Conservation (phyloP, 2,797 vertebrate genomes). For the Microchirus variegatus region DNA sequence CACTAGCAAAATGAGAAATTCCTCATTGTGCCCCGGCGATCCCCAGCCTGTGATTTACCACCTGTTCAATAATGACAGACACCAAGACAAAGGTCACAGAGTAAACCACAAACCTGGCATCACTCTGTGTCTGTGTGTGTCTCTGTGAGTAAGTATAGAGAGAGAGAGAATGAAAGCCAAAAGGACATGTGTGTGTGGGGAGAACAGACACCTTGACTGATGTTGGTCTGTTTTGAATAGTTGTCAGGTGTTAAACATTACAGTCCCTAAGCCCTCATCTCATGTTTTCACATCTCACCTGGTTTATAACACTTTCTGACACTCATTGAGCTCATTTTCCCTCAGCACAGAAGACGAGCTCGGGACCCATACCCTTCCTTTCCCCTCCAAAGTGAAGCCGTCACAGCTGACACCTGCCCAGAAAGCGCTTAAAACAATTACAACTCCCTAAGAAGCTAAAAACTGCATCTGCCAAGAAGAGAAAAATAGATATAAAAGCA, state of each 20-base stretch:
- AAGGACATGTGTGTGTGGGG: conserved; percentile 17
- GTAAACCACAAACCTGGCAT: conserved; percentile 4
- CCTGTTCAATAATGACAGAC: conserved; percentile 49
- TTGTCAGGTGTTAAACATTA: conserved; percentile 66
- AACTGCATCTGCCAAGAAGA: conserved; percentile 56
- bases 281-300: conserved; percentile 26
- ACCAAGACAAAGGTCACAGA: conserved; percentile 32
- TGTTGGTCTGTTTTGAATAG: conserved; percentile 49
- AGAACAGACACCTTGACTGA: conserved; percentile 41
- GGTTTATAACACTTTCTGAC: conserved; percentile 43
- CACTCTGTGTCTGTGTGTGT: conserved; percentile 26
- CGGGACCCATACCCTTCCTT: conserved; percentile 35
- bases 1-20: conserved; percentile 74
- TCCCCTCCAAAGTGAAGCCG: conserved; percentile 42
- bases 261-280: conserved; percentile 13
- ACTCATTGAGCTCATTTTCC: conserved; percentile 26
- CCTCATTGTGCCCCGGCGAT: conserved; percentile 28
- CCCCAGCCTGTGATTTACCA: conserved; percentile 28
- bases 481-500: conserved; percentile 58
- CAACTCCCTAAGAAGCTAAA: conserved; percentile 51
- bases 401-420: conserved; percentile 68
- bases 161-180: neutral
- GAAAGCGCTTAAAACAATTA: conserved; percentile 76
- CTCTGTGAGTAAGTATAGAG: conserved; percentile 17
- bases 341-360: conserved; percentile 18